Evolutionary conservation across 2,113 vertebrate species (phyloP), one percentile per base, ranked within the genome.

Genomic region (Siniperca chuatsi): DNA sequence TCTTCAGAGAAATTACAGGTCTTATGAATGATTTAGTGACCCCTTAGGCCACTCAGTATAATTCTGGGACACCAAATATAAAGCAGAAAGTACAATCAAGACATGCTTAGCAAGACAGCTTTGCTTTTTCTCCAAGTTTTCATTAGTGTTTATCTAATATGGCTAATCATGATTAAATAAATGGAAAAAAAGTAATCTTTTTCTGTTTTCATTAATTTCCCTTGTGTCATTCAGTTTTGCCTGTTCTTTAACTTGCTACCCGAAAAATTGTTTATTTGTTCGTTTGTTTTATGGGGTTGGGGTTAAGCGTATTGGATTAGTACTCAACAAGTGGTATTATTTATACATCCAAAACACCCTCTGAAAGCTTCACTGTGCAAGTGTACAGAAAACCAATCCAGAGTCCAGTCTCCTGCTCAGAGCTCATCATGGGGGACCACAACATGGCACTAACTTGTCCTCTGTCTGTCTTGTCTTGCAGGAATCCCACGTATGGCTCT

Each of bases 401-500:
- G 8, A 46, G 61, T 8, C 4, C 61, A 8, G 42, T 42, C 78
- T 72, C 46, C 68, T 25, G 21, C 74, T 61, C 23, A 0, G 44
- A 20, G 6, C 44, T 67, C 64, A 13, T 61, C 70, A 54, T 2
- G 2, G 12, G 21, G 6, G 8, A 42, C 48, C 68, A 2, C 61
- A 61, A 46, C 76, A 20, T 0, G 23, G 42, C 52, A 29, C 40
- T 77, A 23, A 67, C 65, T 6, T n/a, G n/a, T 64, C n/a, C 37
- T 62, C 64, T 69, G 82, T 75, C 65, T 55, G 8, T 57, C 37
- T 62, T n/a, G 1, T 61, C 70, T 50, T 60, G 10, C 92, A 97
- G 96, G 96, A 67, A 78, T 93, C 44, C 92, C 94, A 1, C 81
- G 40, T 23, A 4, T 89, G 80, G 93, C 78, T 25, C 91, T 95